Evolutionary conservation across 2,113 vertebrate genomes (phyloP).

Genomic region (Malaclemys terrapin): DNA sequence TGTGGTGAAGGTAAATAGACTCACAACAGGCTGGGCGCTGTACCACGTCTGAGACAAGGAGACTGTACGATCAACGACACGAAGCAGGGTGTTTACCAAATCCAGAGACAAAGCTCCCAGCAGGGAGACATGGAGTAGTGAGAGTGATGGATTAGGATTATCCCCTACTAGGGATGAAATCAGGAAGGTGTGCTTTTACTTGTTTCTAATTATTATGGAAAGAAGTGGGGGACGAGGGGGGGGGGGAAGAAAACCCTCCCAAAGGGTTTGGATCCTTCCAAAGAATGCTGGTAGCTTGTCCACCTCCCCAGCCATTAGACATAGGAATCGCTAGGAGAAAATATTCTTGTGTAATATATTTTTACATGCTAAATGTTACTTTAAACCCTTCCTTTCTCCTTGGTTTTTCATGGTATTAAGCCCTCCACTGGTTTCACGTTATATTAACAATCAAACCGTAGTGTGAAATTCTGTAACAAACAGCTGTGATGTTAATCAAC

Average conservation of each 20-base stretch:
- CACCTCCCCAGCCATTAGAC: not conserved
- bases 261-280: not conserved
- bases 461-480: not conserved
- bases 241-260: too few relatives aligned
- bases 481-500: constrained; percentile 45
- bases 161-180: not conserved
- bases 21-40: not conserved
- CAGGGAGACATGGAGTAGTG: not conserved
- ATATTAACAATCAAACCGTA: not conserved
- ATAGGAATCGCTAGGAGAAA: not conserved
- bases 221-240: not conserved
- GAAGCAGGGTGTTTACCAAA: not conserved
- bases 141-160: not conserved
- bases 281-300: not conserved
- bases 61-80: not conserved
- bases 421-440: not conserved
- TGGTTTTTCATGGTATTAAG: not conserved
- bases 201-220: not conserved
- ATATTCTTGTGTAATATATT: not conserved
- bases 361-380: not conserved
- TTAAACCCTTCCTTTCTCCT: not conserved
- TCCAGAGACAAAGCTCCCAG: not conserved
- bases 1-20: too few relatives aligned
- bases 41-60: not conserved
- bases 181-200: not conserved